Evolutionary conservation across 2,113 vertebrate species (phyloP).

Genomic region (Serilophus lunatus): DNA sequence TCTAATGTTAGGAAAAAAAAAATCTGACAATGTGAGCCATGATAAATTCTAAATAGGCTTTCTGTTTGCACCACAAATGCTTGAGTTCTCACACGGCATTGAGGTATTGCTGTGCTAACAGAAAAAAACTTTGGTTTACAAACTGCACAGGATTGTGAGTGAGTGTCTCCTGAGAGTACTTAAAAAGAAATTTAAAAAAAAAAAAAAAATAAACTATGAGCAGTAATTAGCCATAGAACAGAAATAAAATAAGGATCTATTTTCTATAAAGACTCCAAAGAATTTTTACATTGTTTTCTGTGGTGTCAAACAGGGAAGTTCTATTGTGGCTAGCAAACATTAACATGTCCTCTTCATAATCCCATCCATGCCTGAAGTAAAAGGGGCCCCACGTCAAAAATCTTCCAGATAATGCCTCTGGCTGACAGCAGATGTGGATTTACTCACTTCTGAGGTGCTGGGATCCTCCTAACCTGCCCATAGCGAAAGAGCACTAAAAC

Average conservation of each 20-base stretch:
- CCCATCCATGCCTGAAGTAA: not conserved
- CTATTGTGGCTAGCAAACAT: not conserved
- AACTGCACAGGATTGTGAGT: not conserved
- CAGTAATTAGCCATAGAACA: not conserved
- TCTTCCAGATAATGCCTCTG: not conserved
- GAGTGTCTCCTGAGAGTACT: not conserved
- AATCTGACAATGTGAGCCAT: not conserved
- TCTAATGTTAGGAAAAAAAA: not conserved
- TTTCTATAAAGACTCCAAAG: not conserved
- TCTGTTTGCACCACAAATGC: not conserved
- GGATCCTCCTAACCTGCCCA: not conserved
- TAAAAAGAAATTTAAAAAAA: too few relatives aligned
- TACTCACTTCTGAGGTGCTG: not conserved
- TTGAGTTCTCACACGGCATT: not conserved
- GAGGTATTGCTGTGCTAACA: not conserved
- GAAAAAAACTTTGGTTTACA: not conserved
- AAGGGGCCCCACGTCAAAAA: not conserved
- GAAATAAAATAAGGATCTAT: not conserved
- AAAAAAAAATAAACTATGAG: too few relatives aligned
- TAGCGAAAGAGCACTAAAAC: not conserved
- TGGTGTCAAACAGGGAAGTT: not conserved
- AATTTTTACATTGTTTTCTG: not conserved
- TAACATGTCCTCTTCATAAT: not conserved
- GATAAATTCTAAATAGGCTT: slow-evolving; percentile 24
- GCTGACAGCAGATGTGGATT: not conserved